Conservation (phyloP, 2,888 invertebrate genomes). For the Chydorus sphaericus region DNA sequence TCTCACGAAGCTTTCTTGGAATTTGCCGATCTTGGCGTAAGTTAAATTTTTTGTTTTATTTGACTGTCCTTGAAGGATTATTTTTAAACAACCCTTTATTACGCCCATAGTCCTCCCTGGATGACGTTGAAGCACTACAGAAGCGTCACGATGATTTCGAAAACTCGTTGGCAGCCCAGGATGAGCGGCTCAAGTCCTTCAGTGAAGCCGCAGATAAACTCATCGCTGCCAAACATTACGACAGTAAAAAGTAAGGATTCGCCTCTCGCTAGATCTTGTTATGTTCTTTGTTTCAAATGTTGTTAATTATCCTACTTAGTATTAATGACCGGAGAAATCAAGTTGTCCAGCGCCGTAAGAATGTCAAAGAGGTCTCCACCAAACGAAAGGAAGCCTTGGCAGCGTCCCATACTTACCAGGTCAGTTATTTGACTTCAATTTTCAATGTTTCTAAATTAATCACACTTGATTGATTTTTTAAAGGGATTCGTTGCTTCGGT, state of each 20-base stretch:
- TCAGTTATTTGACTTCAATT: neutral
- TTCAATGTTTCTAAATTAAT: neutral
- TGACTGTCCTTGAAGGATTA: neutral
- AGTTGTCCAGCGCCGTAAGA: conserved; percentile 56
- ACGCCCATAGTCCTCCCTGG: conserved; percentile 55
- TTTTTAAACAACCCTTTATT: neutral
- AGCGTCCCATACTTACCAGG: conserved; percentile 72
- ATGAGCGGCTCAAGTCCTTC: conserved; percentile 72
- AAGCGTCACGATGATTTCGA: conserved; percentile 90
- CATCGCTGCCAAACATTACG: conserved; percentile 63
- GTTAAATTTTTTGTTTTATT: neutral
- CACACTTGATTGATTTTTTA: neutral
- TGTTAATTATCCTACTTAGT: conserved; percentile 20
- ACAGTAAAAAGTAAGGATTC: conserved; percentile 50
- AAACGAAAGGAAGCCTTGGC: conserved; percentile 58
- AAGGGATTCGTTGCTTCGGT: conserved; percentile 76
- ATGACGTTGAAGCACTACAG: conserved; percentile 78
- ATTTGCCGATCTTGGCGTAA: conserved; percentile 67
- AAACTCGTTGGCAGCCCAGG: conserved; percentile 80
- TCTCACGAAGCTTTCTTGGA: conserved; percentile 89
- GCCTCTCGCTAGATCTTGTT: too few species aligned
- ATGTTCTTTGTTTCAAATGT: too few species aligned
- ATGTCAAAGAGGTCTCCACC: conserved; percentile 48
- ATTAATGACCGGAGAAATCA: conserved; percentile 48
- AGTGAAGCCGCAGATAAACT: conserved; percentile 67